Evolutionary conservation across 2,888 invertebrate species (phyloP).

Genomic region (Nematopogon swammerdamellus): DNA sequence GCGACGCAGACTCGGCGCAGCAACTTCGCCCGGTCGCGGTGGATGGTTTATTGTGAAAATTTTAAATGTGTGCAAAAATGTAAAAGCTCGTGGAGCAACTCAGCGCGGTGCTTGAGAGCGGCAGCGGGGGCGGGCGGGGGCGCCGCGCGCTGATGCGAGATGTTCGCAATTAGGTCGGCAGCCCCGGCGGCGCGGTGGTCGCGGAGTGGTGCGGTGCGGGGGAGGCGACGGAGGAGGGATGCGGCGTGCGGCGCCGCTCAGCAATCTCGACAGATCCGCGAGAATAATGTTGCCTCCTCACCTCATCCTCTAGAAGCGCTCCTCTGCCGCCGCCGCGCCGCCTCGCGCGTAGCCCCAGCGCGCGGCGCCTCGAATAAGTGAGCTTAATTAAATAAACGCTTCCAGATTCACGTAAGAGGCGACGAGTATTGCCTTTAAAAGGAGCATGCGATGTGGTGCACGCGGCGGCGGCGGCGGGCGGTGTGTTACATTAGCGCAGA

Average conservation of each 20-base stretch:
- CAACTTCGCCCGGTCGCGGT: too few species aligned
- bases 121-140: too few species aligned
- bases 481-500: too few species aligned
- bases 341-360: conserved; percentile 1
- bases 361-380: not conserved
- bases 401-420: not conserved
- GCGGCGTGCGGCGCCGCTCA: conserved; percentile 9
- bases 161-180: conserved; percentile 1
- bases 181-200: not conserved
- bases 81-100: too few species aligned
- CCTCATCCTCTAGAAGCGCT: conserved; percentile 8
- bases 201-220: conserved; percentile 4
- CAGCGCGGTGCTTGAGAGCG: too few species aligned
- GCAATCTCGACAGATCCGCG: conserved; percentile 3
- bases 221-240: conserved; percentile 7
- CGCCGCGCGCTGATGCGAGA: not conserved
- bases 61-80: too few species aligned
- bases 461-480: too few species aligned
- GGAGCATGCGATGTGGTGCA: not conserved
- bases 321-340: conserved; percentile 5
- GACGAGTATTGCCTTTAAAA: not conserved
- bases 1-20: too few species aligned
- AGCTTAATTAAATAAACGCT: not conserved
- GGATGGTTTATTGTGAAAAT: too few species aligned
- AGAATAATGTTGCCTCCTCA: conserved; percentile 4